Conservation (phyloP, 2,888 invertebrate species). For the Dascillus cervinus region DNA sequence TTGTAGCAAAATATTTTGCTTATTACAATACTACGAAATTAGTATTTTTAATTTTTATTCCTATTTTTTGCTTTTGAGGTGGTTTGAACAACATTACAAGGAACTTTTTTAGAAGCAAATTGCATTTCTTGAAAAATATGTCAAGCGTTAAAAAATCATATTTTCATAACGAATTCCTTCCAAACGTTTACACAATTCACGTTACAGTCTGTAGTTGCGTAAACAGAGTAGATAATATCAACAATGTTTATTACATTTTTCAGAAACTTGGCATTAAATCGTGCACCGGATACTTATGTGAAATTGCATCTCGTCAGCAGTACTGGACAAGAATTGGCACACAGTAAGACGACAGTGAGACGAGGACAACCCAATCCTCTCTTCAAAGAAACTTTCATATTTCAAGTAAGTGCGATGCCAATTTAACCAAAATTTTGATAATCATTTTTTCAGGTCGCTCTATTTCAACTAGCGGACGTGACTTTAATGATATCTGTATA, state of each 20-base stretch:
- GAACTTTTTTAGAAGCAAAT: too few relatives aligned
- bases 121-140: too few relatives aligned
- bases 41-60: too few relatives aligned
- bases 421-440: conserved; percentile 5
- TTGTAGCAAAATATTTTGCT: too few relatives aligned
- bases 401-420: conserved; percentile 65
- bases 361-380: conserved; percentile 92
- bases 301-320: conserved; percentile 87
- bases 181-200: too few relatives aligned
- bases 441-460: conserved; percentile 62
- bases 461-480: conserved; percentile 91
- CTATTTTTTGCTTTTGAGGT: too few relatives aligned
- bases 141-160: too few relatives aligned
- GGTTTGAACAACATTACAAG: too few relatives aligned
- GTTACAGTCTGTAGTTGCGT: neutral
- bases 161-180: too few relatives aligned
- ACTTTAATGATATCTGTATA: conserved; percentile 92
- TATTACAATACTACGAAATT: too few relatives aligned
- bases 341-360: conserved; percentile 86
- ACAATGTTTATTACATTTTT: conserved; percentile 28
- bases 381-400: conserved; percentile 93
- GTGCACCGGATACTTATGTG: conserved; percentile 90
- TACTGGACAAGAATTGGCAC: conserved; percentile 86
- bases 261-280: conserved; percentile 66
- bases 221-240: neutral